Base-by-base conservation (phyloP, 2,888 invertebrate species). In the Pyrocoelia pectoralis region DNA sequence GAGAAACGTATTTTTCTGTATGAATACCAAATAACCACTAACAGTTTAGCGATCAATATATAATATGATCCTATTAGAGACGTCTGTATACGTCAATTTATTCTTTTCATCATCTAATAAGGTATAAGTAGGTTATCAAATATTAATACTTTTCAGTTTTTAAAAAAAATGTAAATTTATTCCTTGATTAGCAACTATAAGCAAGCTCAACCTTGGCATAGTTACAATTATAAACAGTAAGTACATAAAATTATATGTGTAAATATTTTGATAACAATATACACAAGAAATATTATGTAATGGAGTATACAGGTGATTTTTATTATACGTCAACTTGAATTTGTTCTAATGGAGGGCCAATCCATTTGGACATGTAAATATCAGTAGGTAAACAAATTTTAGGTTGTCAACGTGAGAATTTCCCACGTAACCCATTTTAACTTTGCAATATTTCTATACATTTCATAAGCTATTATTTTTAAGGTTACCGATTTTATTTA, bases 141-240 rank as follows among this genome's bases (percentile, higher is more conserved):
- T 15, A 46, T 17, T 46, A 13, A 43, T 43, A 15, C 15, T 17
- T 46, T 46, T 17, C 15, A 46, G 14, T 46, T 46, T 46, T 18
- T 17, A 17, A 46, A 5, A 24, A 46, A 43, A 46, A 46, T 46
- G 46, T 46, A 46, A 46, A 46, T 46, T 46, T 46, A 46, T 46
- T 46, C 46, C 17, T 46, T 17, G 17, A 17, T 46, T 46, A 46
- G 46, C 46, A 46, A 46, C 46, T 46, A n/a, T n/a, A 24, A 24
- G 24, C 24, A 46, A 17, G 50, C 18, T 24, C 18, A 50, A 10
- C 50, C 50, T 50, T 50, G 50, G 29, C 50, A 50, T 50, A 50
- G 50, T 50, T 50, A 50, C 29, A 50, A 50, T 50, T 50, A 50
- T 50, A 50, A 46, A 46, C 17, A 46, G 17, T 46, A 10, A 46